phyloP scores from a whole-genome alignment of 2,797 vertebrate species.

The Poeciliopsis paucimaculata region DNA sequence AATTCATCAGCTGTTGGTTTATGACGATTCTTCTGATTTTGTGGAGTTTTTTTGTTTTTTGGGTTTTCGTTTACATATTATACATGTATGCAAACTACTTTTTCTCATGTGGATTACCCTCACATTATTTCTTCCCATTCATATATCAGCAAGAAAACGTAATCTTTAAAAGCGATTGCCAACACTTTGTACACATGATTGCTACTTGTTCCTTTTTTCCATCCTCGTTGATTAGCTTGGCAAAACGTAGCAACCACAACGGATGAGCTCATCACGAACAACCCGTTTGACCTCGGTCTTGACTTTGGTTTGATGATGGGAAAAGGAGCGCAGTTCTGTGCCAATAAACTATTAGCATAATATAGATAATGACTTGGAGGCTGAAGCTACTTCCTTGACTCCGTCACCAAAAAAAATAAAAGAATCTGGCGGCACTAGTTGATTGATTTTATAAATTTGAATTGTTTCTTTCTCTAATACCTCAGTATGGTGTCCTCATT shows the following conservation, averaged over 20 bases:
- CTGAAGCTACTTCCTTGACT: neutral
- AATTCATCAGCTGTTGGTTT: neutral
- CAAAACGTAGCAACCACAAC: neutral
- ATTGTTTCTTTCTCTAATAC: neutral
- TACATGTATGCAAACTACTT: neutral
- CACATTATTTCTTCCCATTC: neutral
- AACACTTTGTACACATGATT: neutral
- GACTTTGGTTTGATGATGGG: neutral
- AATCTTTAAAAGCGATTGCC: neutral
- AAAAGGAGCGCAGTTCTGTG: neutral
- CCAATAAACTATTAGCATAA: neutral
- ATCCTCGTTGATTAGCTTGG: neutral
- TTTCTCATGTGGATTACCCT: neutral
- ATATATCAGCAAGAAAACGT: neutral
- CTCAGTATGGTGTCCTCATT: neutral
- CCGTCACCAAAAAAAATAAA: neutral
- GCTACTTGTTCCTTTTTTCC: constrained; percentile 1
- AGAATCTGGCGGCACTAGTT: neutral
- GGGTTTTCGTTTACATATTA: neutral
- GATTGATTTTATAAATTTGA: neutral
- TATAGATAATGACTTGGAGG: constrained; percentile 1
- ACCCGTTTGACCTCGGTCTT: neutral
- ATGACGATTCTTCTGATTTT: neutral
- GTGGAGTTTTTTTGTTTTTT: neutral
- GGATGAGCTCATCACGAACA: neutral